Conservation (phyloP, 2,888 invertebrate species). For the Patella caerulea region DNA sequence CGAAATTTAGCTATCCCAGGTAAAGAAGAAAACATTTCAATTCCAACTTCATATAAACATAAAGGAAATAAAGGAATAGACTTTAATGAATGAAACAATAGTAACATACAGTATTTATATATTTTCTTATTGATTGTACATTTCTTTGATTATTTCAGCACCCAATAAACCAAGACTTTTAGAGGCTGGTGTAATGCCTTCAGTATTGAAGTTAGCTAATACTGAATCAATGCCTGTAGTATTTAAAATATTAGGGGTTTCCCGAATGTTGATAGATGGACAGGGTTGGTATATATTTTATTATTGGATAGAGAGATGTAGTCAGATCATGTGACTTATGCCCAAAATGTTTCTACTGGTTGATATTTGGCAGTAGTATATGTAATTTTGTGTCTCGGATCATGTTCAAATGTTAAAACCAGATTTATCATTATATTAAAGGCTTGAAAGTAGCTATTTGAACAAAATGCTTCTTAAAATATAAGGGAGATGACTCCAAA, state of each 20-base stretch:
- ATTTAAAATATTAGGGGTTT: slow-evolving; percentile 87
- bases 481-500: too few species aligned
- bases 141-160: slow-evolving; percentile 78
- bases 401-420: not conserved
- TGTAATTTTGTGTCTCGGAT: not conserved
- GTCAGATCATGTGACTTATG: not conserved
- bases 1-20: slow-evolving; percentile 71
- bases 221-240: slow-evolving; percentile 83
- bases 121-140: slow-evolving; percentile 17
- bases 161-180: slow-evolving; percentile 83
- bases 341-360: not conserved
- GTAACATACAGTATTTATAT: too few species aligned
- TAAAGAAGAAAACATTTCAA: slow-evolving; percentile 19
- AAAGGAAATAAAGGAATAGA: too few species aligned
- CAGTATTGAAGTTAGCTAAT: slow-evolving; percentile 79
- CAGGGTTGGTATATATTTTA: slow-evolving; percentile 59
- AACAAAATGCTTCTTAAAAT: too few species aligned
- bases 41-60: not conserved
- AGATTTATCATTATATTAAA: not conserved
- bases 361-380: not conserved
- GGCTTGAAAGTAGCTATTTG: too few species aligned
- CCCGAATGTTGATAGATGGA: slow-evolving; percentile 89
- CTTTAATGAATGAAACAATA: too few species aligned
- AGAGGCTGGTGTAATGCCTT: slow-evolving; percentile 81
- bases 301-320: not conserved